Evolutionary conservation across 1,140 invertebrate species (phyloP).

Genomic region (Lucilia sericata): DNA sequence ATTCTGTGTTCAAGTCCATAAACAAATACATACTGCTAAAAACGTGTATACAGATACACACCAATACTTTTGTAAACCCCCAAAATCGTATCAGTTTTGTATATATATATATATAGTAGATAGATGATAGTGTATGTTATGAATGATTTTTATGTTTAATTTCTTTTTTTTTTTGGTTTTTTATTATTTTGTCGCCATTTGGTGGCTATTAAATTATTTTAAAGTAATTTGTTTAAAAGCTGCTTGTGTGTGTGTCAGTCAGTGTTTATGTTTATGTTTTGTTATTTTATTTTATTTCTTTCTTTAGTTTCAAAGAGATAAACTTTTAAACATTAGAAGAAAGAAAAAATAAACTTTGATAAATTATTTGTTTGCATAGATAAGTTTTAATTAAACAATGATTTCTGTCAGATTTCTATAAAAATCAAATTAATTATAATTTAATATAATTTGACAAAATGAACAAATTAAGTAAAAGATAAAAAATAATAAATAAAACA

Average conservation of each 20-base stretch:
- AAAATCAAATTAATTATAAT: constrained; percentile 32
- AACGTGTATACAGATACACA: no score
- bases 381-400: constrained; percentile 33
- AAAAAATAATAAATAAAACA: no score
- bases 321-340: not conserved
- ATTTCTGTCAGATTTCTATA: constrained; percentile 34
- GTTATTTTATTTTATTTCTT: not conserved
- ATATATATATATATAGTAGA: no score
- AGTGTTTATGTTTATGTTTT: no score
- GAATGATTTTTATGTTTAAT: constrained; percentile 30
- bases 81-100: no score
- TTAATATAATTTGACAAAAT: constrained; percentile 3
- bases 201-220: constrained; percentile 32
- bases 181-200: constrained; percentile 30
- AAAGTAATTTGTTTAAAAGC: constrained; percentile 27
- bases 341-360: not conserved
- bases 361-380: constrained; percentile 38
- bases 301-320: not conserved
- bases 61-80: no score
- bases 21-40: not conserved
- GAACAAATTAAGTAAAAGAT: not conserved
- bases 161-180: not conserved
- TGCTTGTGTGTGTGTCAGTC: no score
- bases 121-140: not conserved
- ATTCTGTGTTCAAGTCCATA: not conserved